Conservation (phyloP, 2,888 invertebrate genomes). For the Lacanobia wlatinum region DNA sequence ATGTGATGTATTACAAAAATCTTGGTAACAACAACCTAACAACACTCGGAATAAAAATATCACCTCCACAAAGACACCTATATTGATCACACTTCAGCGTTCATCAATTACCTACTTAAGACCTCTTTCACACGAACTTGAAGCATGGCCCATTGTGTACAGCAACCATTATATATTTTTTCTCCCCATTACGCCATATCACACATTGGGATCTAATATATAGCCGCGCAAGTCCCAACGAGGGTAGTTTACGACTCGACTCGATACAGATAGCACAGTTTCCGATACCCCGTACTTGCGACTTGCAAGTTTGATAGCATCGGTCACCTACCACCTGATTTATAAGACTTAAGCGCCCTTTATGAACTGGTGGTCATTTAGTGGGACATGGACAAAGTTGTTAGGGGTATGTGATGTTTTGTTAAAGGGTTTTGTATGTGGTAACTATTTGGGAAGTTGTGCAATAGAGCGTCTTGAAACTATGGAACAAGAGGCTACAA, state of each 20-base stretch:
- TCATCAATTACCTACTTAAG: slow-evolving; percentile 49
- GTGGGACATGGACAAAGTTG: slow-evolving; percentile 5
- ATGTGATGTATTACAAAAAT: no score
- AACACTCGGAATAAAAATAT: background rate
- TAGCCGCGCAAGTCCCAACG: slow-evolving; percentile 46
- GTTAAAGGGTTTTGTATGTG: background rate
- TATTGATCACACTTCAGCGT: slow-evolving; percentile 27
- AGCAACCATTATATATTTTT: slow-evolving; percentile 55
- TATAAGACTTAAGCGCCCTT: slow-evolving; percentile 51
- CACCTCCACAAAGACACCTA: slow-evolving; percentile 3
- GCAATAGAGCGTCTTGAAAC: background rate
- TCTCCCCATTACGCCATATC: slow-evolving; percentile 59
- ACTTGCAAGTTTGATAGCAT: slow-evolving; percentile 52
- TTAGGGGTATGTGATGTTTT: background rate
- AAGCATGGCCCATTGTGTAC: slow-evolving; percentile 53
- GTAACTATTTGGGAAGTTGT: background rate
- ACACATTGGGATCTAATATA: slow-evolving; percentile 57
- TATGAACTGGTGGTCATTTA: slow-evolving; percentile 45
- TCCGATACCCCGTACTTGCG: slow-evolving; percentile 53
- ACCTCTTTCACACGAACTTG: slow-evolving; percentile 45
- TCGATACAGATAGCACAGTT: slow-evolving; percentile 64
- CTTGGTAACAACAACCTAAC: no score
- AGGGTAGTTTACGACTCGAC: slow-evolving; percentile 55
- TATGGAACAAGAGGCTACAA: background rate
- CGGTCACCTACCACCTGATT: slow-evolving; percentile 56